Percentiles rank a stretch among this genome's conserved stretches.
Conservation (phyloP, 2,888 invertebrate genomes). For the Julus scanicus region DNA sequence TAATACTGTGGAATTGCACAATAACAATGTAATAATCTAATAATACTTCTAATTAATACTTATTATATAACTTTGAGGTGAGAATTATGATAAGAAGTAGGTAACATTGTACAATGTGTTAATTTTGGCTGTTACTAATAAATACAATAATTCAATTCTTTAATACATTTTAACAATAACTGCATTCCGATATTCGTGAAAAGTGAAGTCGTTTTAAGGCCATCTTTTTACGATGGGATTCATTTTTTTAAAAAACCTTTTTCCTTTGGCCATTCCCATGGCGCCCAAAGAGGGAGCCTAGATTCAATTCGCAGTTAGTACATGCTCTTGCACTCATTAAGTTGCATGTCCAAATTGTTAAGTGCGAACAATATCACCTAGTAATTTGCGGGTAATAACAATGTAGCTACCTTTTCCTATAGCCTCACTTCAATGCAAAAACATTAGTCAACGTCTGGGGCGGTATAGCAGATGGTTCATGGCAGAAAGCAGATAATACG, state of each 20-base stretch:
- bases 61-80: too few species aligned
- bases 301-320: background rate
- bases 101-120: too few species aligned
- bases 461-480: slow-evolving; percentile 32
- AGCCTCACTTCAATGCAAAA: slow-evolving; percentile 17
- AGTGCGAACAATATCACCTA: slow-evolving; percentile 42
- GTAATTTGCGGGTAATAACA: slow-evolving; percentile 42
- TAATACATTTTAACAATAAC: too few species aligned
- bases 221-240: background rate
- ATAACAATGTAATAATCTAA: too few species aligned
- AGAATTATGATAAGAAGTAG: too few species aligned
- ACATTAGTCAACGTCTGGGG: slow-evolving; percentile 42
- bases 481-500: slow-evolving; percentile 30
- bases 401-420: slow-evolving; percentile 39
- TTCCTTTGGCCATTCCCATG: background rate
- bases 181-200: too few species aligned
- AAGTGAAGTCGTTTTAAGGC: background rate
- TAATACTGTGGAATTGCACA: too few species aligned
- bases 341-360: slow-evolving; percentile 39
- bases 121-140: too few species aligned
- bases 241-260: background rate
- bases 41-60: too few species aligned
- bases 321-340: slow-evolving; percentile 20
- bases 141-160: too few species aligned
- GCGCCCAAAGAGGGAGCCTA: background rate